Conservation (phyloP, 2,888 invertebrate species). For the Iphiclides podalirius region DNA sequence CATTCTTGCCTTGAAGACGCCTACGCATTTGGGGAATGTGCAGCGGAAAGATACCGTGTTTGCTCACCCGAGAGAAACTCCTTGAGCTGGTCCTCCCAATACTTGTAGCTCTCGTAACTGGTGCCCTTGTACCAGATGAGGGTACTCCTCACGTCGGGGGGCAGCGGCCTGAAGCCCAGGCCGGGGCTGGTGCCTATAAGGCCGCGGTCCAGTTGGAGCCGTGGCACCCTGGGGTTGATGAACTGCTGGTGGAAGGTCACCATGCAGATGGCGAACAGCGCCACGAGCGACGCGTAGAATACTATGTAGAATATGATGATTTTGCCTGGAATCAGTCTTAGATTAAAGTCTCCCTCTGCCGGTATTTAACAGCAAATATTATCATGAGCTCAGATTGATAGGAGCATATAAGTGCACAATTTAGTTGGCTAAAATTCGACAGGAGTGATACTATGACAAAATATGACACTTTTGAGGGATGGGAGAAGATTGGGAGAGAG, state of each 20-base stretch:
- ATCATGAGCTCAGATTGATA: too few relatives aligned
- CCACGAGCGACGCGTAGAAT: conserved; percentile 93
- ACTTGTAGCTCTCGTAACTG: conserved; percentile 85
- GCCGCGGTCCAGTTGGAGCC: conserved; percentile 90
- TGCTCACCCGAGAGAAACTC: conserved; percentile 88
- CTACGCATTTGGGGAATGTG: too few relatives aligned
- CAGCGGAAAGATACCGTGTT: too few relatives aligned
- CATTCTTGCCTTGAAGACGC: too few relatives aligned
- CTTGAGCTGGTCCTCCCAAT: conserved; percentile 89
- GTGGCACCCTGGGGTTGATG: conserved; percentile 92
- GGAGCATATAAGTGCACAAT: too few relatives aligned
- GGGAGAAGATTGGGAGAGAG: too few relatives aligned
- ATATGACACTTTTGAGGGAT: too few relatives aligned
- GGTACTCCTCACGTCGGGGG: conserved; percentile 94
- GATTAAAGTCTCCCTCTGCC: too few relatives aligned
- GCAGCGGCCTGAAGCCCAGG: conserved; percentile 96
- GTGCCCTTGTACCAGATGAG: conserved; percentile 96
- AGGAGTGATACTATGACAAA: too few relatives aligned
- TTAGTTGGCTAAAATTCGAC: too few relatives aligned
- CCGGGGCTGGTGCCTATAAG: conserved; percentile 97
- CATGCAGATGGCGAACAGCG: conserved; percentile 94
- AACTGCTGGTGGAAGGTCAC: conserved; percentile 95
- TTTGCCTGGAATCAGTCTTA: conserved; percentile 91
- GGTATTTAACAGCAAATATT: too few relatives aligned
- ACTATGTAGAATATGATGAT: conserved; percentile 95